phyloP scores from a whole-genome alignment of 2,113 vertebrate species.

The Chamaetylas fuelleborni region DNA sequence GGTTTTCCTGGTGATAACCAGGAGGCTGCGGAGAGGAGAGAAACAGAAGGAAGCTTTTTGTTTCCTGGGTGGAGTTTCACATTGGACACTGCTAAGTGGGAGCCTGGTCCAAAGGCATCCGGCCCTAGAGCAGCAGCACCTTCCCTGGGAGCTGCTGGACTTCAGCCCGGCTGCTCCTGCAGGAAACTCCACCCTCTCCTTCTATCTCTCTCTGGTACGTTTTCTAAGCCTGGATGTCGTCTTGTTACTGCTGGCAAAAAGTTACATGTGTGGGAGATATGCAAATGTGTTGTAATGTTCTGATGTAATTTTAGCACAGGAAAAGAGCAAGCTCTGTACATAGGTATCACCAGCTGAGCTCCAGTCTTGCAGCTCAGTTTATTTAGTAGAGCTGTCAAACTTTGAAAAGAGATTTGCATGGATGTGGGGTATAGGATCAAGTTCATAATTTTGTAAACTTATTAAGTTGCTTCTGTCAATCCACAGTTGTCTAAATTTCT shows the following conservation, averaged over 20 bases:
- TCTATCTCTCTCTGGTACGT: neutral
- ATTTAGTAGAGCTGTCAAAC: neutral
- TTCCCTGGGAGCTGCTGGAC: neutral
- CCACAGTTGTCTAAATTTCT: neutral
- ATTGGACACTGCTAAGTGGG: neutral
- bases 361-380: constrained; percentile 2
- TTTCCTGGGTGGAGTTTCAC: constrained; percentile 29
- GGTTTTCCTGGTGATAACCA: neutral
- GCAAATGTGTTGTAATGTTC: constrained; percentile 26
- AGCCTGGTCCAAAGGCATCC: fast-evolving
- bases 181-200: neutral
- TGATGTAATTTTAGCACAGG: constrained; percentile 37
- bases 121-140: neutral
- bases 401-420: neutral
- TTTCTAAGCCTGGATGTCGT: neutral
- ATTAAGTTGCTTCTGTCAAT: neutral
- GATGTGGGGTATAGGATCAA: neutral
- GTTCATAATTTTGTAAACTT: neutral
- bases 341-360: neutral
- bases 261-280: constrained; percentile 29
- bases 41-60: constrained; percentile 6
- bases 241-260: constrained; percentile 12
- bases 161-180: constrained; percentile 20
- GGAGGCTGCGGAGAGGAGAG: neutral
- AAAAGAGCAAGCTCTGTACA: constrained; percentile 26